Evolutionary conservation across 2,113 vertebrate species (phyloP).

Genomic region (Leptodactylus fuscus): DNA sequence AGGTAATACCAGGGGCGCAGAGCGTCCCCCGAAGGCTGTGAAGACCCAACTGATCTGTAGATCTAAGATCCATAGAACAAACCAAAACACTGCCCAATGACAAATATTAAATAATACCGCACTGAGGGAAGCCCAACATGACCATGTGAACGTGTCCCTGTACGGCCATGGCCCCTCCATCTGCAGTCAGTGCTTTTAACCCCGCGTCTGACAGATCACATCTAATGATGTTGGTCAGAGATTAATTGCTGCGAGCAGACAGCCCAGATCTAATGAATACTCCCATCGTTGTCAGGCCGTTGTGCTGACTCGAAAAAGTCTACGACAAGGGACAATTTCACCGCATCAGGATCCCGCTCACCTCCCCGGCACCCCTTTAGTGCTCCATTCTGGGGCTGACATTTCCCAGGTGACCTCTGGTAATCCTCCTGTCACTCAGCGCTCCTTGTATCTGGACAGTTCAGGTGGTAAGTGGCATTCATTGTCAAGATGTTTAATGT

Average conservation of each 20-base stretch:
- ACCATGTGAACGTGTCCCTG: too few species aligned
- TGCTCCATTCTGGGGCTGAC: neutral
- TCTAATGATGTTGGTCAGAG: slow-evolving; percentile 1
- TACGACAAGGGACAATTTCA: neutral
- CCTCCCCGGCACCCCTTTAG: neutral
- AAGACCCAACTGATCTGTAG: too few species aligned
- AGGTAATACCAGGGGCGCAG: too few species aligned
- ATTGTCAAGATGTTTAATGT: slow-evolving; percentile 35
- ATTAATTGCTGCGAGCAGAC: neutral
- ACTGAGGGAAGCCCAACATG: too few species aligned
- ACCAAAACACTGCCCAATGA: too few species aligned
- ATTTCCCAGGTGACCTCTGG: slow-evolving; percentile 17
- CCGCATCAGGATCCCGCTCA: neutral
- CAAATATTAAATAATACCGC: too few species aligned
- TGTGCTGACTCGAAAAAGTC: neutral
- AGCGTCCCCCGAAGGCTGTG: too few species aligned
- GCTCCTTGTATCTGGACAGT: neutral
- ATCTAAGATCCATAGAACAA: too few species aligned
- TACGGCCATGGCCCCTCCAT: too few species aligned
- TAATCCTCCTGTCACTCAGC: slow-evolving; percentile 29
- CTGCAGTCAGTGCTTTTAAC: neutral
- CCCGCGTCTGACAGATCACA: neutral
- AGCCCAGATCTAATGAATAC: neutral
- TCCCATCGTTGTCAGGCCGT: neutral
- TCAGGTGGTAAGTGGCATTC: slow-evolving; percentile 35